Evolutionary conservation across 2,888 invertebrate genomes (phyloP).

Genomic region (Cephus nigrinus): DNA sequence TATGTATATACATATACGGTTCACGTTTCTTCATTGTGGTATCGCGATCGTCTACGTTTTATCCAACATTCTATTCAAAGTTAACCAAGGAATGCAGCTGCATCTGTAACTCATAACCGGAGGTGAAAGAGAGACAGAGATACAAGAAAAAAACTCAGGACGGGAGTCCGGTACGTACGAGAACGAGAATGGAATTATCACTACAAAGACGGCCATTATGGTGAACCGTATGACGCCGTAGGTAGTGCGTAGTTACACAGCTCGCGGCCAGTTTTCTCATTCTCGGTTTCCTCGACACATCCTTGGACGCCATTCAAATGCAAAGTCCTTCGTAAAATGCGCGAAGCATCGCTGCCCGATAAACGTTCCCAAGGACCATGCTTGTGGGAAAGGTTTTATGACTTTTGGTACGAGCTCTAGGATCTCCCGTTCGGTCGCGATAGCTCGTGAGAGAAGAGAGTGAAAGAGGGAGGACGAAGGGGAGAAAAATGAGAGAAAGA

Average conservation of each 20-base stretch:
- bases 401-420: slow-evolving; percentile 25
- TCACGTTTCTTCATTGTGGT: background rate
- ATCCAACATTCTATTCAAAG: background rate
- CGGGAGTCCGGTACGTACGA: background rate
- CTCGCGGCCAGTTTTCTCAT: slow-evolving; percentile 5
- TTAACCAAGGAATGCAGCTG: background rate
- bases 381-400: slow-evolving; percentile 28
- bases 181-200: slow-evolving; percentile 28
- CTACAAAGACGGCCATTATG: slow-evolving; percentile 29
- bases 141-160: slow-evolving; percentile 11
- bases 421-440: slow-evolving; percentile 3
- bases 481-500: background rate
- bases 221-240: slow-evolving; percentile 7
- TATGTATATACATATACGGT: background rate
- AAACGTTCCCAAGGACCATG: slow-evolving; percentile 26
- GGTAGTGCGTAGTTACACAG: slow-evolving; percentile 1
- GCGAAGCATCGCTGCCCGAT: slow-evolving; percentile 31
- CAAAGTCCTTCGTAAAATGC: slow-evolving; percentile 37
- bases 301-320: slow-evolving; percentile 33
- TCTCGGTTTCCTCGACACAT: slow-evolving; percentile 9
- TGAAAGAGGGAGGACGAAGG: background rate
- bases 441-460: background rate
- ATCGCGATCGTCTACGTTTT: background rate
- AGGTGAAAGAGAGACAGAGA: slow-evolving; percentile 2
- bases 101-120: background rate